phyloP scores from a whole-genome alignment of 1,140 invertebrate genomes.

The Papilio helenus region DNA sequence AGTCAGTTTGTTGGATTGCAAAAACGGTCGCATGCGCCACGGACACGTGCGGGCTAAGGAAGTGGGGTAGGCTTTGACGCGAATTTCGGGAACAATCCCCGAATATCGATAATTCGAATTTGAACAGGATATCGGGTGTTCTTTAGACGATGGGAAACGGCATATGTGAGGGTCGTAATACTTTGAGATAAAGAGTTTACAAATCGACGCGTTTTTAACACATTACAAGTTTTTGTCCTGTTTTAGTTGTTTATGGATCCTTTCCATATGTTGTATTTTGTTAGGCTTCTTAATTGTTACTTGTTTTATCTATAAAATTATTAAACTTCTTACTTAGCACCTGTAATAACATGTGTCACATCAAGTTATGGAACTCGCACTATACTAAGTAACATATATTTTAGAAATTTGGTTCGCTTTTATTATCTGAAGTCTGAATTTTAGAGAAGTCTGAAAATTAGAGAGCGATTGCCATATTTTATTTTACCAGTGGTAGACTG shows the following conservation, averaged over 20 bases:
- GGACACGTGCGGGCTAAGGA: conserved; percentile 65
- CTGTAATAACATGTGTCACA: background rate
- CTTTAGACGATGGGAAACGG: conserved; percentile 55
- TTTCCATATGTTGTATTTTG: background rate
- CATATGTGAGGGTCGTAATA: conserved; percentile 52
- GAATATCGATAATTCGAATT: conserved; percentile 55
- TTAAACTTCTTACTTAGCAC: background rate
- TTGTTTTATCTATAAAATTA: background rate
- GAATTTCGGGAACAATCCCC: conserved; percentile 65
- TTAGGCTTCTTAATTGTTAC: background rate
- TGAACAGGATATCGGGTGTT: conserved; percentile 75
- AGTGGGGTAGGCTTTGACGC: conserved; percentile 75
- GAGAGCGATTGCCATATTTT: background rate
- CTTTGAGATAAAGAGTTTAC: background rate
- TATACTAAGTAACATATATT: background rate
- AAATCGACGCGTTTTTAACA: conserved; percentile 6
- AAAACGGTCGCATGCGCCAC: conserved; percentile 67
- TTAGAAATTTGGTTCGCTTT: background rate
- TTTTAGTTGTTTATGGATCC: conserved; percentile 10
- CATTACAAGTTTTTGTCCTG: conserved; percentile 16
- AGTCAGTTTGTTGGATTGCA: conserved; percentile 71
- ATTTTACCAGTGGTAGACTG: too few species aligned
- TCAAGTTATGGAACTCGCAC: background rate
- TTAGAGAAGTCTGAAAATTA: background rate
- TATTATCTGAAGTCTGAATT: background rate